Evolutionary conservation across 2,113 vertebrate genomes (phyloP).

Genomic region (Amphiprion ocellaris): DNA sequence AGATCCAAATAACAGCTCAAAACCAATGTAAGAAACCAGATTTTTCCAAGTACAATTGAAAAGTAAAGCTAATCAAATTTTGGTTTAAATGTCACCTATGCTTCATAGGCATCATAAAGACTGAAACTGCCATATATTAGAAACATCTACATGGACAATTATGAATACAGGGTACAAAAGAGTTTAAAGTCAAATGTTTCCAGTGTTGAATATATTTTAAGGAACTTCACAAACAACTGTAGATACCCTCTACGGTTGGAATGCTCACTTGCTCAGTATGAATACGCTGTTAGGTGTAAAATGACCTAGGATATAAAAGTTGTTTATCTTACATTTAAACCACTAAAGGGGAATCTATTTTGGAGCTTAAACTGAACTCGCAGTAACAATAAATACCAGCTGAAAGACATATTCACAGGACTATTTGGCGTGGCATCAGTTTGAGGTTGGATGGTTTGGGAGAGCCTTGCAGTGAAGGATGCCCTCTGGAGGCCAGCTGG

Average conservation of each 20-base stretch:
- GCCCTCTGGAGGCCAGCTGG: slow-evolving; percentile 84
- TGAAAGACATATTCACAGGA: slow-evolving; percentile 43
- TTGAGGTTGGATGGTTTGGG: slow-evolving; percentile 70
- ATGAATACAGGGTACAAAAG: slow-evolving; percentile 9
- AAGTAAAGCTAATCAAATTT: slow-evolving; percentile 53
- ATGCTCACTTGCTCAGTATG: slow-evolving; percentile 20
- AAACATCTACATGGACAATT: slow-evolving; percentile 33
- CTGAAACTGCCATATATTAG: slow-evolving; percentile 26
- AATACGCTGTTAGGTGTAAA: slow-evolving; percentile 24
- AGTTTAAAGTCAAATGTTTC: slow-evolving; percentile 23
- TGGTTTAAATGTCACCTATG: slow-evolving; percentile 47
- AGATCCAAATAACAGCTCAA: slow-evolving; percentile 84
- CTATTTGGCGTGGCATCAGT: slow-evolving; percentile 53
- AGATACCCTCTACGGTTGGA: slow-evolving; percentile 14
- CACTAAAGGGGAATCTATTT: slow-evolving; percentile 30
- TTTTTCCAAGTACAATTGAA: slow-evolving; percentile 72
- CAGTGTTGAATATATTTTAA: slow-evolving; percentile 18
- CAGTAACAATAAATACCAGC: slow-evolving; percentile 40
- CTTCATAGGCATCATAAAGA: slow-evolving; percentile 29
- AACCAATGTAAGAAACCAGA: slow-evolving; percentile 83
- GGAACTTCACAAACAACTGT: slow-evolving; percentile 23
- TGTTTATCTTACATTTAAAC: slow-evolving; percentile 33
- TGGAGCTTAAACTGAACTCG: slow-evolving; percentile 31
- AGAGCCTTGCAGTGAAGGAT: slow-evolving; percentile 70
- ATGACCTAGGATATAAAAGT: neutral